A percentile compares a stretch with the other conserved stretches of the same genome.
phyloP scores from a whole-genome alignment of 2,888 invertebrate species.

The Lycaena phlaeas region DNA sequence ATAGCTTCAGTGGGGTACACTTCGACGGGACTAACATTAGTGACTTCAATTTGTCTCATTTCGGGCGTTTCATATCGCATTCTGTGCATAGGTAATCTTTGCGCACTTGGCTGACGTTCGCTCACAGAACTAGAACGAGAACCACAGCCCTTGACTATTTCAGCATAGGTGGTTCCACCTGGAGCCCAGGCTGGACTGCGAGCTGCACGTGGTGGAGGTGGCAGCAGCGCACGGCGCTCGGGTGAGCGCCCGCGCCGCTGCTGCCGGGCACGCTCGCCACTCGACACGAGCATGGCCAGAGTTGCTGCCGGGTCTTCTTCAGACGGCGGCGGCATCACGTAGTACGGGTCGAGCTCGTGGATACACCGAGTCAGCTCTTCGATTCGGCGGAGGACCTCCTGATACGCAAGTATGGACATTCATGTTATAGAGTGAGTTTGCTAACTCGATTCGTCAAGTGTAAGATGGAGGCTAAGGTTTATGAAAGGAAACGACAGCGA shows the following conservation, averaged over 20 bases:
- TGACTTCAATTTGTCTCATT: conserved; percentile 14
- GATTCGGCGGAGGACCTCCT: conserved; percentile 81
- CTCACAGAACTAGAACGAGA: conserved; percentile 48
- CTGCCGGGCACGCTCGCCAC: conserved; percentile 39
- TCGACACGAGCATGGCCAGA: conserved; percentile 47
- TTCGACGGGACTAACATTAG: conserved; percentile 21
- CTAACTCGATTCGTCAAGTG: conserved; percentile 28
- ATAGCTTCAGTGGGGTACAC: conserved; percentile 26
- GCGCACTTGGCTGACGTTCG: conserved; percentile 32
- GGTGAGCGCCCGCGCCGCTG: conserved; percentile 68
- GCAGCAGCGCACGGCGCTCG: conserved; percentile 56
- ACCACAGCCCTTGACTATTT: conserved; percentile 79
- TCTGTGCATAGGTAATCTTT: conserved; percentile 26
- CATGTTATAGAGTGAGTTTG: conserved; percentile 58
- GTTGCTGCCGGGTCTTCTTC: conserved; percentile 77
- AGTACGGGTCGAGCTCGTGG: conserved; percentile 84
- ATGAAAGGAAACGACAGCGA: conserved; percentile 55
- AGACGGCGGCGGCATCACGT: conserved; percentile 73
- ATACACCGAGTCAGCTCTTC: conserved; percentile 80
- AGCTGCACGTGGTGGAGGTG: conserved; percentile 45
- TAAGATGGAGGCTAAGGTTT: conserved; percentile 32
- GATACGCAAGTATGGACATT: conserved; percentile 75
- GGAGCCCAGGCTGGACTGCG: conserved; percentile 82
- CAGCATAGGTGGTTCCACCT: conserved; percentile 84
- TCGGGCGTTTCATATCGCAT: conserved; percentile 20